phyloP scores from a whole-genome alignment of 2,113 vertebrate genomes.

The Agapornis roseicollis region DNA sequence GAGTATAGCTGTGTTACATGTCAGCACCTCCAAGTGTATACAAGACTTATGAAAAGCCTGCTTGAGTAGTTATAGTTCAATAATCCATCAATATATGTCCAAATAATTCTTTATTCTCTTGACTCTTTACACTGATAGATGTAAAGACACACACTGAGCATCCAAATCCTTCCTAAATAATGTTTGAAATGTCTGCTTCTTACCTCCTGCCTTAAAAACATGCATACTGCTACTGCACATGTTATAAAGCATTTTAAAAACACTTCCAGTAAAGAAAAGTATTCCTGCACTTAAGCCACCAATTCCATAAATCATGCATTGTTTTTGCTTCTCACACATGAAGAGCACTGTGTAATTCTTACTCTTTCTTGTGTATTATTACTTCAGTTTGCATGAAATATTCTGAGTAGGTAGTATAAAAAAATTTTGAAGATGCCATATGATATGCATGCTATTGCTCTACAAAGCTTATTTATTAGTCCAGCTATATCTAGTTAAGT shows the following conservation, averaged over 20 bases:
- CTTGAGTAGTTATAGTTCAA: background rate
- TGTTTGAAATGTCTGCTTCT: background rate
- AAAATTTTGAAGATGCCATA: background rate
- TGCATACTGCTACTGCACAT: background rate
- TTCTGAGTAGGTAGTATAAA: background rate
- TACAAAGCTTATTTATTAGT: background rate
- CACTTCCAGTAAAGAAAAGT: background rate
- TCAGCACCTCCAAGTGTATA: background rate
- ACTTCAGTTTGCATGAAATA: background rate
- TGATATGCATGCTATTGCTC: background rate
- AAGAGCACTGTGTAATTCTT: background rate
- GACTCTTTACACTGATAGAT: background rate
- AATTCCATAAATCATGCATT: background rate
- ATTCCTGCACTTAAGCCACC: background rate
- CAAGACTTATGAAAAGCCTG: background rate
- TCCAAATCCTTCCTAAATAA: background rate
- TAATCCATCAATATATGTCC: background rate
- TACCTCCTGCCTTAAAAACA: background rate
- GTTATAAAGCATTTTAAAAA: background rate
- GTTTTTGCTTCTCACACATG: background rate
- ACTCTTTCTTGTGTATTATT: background rate
- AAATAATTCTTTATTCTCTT: constrained; percentile 12
- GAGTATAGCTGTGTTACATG: background rate
- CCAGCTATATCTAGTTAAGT: background rate
- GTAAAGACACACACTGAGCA: background rate